Base-by-base conservation (phyloP, 1,140 invertebrate species). In the Antheraea pernyi region DNA sequence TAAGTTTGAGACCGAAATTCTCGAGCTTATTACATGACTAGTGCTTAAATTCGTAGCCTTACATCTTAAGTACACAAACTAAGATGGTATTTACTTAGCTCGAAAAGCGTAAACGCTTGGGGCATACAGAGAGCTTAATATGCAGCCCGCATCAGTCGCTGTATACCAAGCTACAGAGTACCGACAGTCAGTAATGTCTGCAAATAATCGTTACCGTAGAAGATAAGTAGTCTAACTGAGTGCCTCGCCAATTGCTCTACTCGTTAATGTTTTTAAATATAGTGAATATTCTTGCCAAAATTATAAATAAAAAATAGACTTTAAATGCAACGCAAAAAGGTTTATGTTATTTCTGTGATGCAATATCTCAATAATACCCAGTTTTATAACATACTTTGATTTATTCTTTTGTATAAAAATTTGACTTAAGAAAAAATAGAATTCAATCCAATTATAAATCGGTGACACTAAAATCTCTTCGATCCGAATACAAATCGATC, bases 121-220 rank as follows among this genome's bases (percentile, higher is more conserved):
- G 37, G 36, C 30, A 37, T 62, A 37, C 18, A 39, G 1, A 53
- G 19, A 37, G 69, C 66, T 74, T 68, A 71, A 46, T 69, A 74
- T 71, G n/a, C 62, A 69, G 62, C 11, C 39, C 22, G 67, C 39
- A 74, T 19, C 59, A 61, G 58, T 66, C 58, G 53, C 18, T 59
- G 65, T 59, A 67, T 73, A 73, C 69, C 65, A 71, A 68, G 65
- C 65, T 75, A 76, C 72, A 78, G 64, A 77, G 71, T 74, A 81
- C 74, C 74, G 81, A 78, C 81, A 80, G 75, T 82, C 74, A 78
- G 77, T 86, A 83, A 87, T 82, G 80, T 78, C 70, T 65, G 68
- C 78, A 77, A 82, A 87, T 89, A 87, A 89, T 81, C 86, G 82
- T 89, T 89, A 89, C 83, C 82, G 70, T 85, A n/a, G 63, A 60